Evolutionary conservation across 2,113 vertebrate genomes (phyloP), one percentile per base, ranked within the genome.

Genomic region (Apistogramma diplotaenia): DNA sequence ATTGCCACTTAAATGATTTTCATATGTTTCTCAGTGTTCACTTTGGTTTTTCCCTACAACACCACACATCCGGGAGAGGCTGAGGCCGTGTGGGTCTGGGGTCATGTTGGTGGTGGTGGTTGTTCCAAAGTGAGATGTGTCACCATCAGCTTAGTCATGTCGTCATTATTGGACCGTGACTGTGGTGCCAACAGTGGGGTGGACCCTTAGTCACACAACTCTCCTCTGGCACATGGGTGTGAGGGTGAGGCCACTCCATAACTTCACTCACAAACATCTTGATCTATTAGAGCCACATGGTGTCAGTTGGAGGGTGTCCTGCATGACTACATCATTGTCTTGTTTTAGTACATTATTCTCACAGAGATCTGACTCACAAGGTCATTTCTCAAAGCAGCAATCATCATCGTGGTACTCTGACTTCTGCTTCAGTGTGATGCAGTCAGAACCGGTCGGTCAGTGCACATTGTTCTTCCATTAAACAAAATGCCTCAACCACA

Each of bases 11-110:
- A 79, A 65, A 88, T 61, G 12, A 49, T 62, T 78, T 58, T 81
- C 83, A 57, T 55, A 46, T 86, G 85, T 79, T 82, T 81, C 21
- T 79, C 43, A 27, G 60, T 67, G n/a, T n/a, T 78, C 23, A 33
- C 74, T 76, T 80, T 70, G 89, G 84, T 85, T 89, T 93, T 88
- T 62, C 85, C 81, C 86, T 72, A 59, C 5, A 81, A 60, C 56
- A 46, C 71, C 23, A 71, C 29, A 85, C 54, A 83, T 53, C 58
- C 33, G 16, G 78, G 23, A 82, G 31, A 55, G 15, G 16, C 83
- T 55, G 12, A 60, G 74, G 73, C 56, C 25, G 29, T 49, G 53
- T 76, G 51, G 46, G 29, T 87, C 84, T 72, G 23, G 60, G 65
- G 57, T 74, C 49, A 56, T 74, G 58, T 85, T 71, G 23, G 61